These are phyloP conservation scores for Aspiorhynchus laticeps DNA, from an alignment of 2,113 vertebrate species.

Conservation along the genomic window DNA sequence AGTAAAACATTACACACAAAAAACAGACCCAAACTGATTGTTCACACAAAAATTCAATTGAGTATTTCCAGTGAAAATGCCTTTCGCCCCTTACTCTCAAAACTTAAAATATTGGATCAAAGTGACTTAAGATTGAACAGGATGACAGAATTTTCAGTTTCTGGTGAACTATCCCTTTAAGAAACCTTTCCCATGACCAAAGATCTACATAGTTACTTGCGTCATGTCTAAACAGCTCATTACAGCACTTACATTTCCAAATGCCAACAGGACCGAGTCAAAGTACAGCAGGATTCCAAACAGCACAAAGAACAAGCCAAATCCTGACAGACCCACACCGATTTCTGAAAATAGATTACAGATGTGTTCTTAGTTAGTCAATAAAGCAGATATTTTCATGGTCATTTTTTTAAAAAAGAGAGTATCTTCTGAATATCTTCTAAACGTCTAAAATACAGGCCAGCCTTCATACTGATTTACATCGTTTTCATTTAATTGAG, in stretches of 20 bases:
- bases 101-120: too few species aligned
- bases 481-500: too few species aligned
- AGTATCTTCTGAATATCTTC: too few species aligned
- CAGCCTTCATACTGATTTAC: too few species aligned
- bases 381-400: not conserved
- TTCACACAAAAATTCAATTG: not conserved
- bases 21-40: not conserved
- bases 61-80: not conserved
- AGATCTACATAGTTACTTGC: not conserved
- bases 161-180: not conserved
- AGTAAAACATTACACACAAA: not conserved
- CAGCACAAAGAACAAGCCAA: conserved; percentile 88
- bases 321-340: conserved; percentile 83
- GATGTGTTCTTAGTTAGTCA: not conserved
- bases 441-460: too few species aligned
- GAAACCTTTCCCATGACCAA: not conserved
- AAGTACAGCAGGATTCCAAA: conserved; percentile 90
- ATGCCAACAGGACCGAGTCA: conserved; percentile 88
- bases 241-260: conserved; percentile 89
- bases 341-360: conserved; percentile 75
- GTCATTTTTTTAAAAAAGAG: not conserved
- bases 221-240: not conserved
- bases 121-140: not conserved
- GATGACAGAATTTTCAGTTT: not conserved
- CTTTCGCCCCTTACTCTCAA: not conserved